Conservation (phyloP, 2,113 vertebrate species). For the Columba livia region DNA sequence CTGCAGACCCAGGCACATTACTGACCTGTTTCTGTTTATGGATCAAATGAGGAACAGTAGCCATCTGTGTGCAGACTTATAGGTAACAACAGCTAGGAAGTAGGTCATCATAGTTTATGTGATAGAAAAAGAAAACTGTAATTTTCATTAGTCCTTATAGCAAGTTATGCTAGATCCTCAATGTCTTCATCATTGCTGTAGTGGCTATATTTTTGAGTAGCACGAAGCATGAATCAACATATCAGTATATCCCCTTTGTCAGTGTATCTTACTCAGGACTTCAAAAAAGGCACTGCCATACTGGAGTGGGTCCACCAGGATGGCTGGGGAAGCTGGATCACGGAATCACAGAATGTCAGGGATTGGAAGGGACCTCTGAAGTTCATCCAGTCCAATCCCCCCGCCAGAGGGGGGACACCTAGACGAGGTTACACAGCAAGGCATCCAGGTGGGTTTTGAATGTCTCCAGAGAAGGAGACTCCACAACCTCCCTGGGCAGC, state of each 20-base stretch:
- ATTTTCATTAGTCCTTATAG: background rate
- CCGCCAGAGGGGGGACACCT: too few relatives aligned
- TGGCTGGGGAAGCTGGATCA: background rate
- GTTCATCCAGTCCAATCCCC: too few relatives aligned
- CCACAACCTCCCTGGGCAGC: too few relatives aligned
- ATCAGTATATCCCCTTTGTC: background rate
- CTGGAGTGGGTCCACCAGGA: background rate
- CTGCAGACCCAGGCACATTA: rapidly evolving
- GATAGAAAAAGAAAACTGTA: background rate
- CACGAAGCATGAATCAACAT: background rate
- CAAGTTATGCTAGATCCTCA: background rate
- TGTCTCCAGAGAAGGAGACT: too few relatives aligned
- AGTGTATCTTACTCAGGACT: background rate
- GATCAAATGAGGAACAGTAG: background rate
- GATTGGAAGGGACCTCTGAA: too few relatives aligned
- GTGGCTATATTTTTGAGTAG: background rate
- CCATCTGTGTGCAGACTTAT: background rate
- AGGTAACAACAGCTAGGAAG: background rate
- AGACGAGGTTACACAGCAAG: too few relatives aligned
- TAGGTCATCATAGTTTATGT: background rate
- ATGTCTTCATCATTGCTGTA: background rate
- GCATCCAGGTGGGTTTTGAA: too few relatives aligned
- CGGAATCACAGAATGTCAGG: too few relatives aligned
- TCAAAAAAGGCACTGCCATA: too few relatives aligned
- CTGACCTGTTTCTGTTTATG: background rate